Conservation (phyloP, 1,140 invertebrate species). For the Drosophila ohnishii region DNA sequence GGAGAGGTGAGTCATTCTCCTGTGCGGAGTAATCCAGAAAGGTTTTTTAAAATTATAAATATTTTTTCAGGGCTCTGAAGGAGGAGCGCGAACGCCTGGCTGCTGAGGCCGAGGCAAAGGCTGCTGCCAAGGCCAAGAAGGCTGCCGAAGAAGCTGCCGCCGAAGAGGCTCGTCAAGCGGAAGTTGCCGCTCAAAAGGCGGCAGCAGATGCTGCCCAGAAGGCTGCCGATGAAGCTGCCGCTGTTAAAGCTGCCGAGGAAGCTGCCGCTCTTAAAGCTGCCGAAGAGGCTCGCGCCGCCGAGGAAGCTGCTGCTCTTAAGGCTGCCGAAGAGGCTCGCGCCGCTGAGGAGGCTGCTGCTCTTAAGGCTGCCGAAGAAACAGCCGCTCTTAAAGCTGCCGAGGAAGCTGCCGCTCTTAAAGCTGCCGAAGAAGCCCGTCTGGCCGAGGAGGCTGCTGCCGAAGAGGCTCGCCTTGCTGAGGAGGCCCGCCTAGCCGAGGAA, state of each 20-base stretch:
- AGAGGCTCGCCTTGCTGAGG: not conserved
- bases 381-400: conserved; percentile 67
- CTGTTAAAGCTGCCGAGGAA: conserved; percentile 3
- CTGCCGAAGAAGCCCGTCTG: conserved; percentile 18
- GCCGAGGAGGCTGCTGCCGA: conserved; percentile 2
- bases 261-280: conserved; percentile 52
- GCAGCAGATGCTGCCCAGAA: conserved; percentile 84
- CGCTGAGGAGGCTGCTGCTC: not conserved
- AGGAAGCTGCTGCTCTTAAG: conserved; percentile 83
- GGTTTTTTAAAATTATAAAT: too few species aligned
- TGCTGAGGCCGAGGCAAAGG: conserved; percentile 76
- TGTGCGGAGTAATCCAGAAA: not conserved
- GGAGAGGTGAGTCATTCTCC: conserved; percentile 84
- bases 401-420: conserved; percentile 83
- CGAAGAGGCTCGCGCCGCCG: not conserved
- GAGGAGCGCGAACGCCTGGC: conserved; percentile 52
- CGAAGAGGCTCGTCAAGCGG: conserved; percentile 23
- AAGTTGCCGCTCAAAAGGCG: conserved; percentile 75
- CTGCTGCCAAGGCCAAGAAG: conserved; percentile 56
- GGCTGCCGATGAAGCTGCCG: conserved; percentile 78
- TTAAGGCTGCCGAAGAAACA: not conserved
- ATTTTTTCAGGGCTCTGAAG: conserved; percentile 38
- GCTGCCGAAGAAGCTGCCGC: conserved; percentile 35
- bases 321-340: conserved; percentile 76
- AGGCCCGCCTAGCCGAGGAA: not conserved